phyloP scores from a whole-genome alignment of 2,113 vertebrate species.

The Notothenia coriiceps region DNA sequence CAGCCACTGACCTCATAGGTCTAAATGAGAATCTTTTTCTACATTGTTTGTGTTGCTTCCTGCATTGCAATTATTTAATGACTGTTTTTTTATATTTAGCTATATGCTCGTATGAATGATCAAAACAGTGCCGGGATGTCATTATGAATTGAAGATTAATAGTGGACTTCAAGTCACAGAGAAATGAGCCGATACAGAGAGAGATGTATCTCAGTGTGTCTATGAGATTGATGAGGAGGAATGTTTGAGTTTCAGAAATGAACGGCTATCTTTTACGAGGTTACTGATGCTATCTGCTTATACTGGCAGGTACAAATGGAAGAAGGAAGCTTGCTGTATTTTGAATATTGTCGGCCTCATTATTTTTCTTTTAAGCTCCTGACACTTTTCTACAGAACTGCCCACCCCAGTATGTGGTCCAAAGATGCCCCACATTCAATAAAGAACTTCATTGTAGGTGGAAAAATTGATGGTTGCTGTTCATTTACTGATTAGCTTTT shows the following conservation, averaged over 20 bases:
- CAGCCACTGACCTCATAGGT: conserved; percentile 21
- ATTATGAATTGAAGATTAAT: background rate
- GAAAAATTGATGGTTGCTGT: background rate
- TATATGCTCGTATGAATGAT: background rate
- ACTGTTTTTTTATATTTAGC: background rate
- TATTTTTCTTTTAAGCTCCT: background rate
- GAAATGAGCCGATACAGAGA: background rate
- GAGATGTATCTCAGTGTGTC: background rate
- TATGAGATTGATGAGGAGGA: background rate
- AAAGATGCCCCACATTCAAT: background rate
- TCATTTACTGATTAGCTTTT: background rate
- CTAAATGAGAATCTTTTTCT: conserved; percentile 2
- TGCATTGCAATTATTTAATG: background rate
- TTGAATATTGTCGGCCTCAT: background rate
- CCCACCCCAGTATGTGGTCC: background rate
- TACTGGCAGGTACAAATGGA: background rate
- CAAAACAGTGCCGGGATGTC: background rate
- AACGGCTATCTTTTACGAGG: background rate
- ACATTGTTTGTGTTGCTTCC: background rate
- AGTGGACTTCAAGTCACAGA: background rate
- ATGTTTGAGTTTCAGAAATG: background rate
- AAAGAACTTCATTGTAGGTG: background rate
- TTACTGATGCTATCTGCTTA: conserved; percentile 13
- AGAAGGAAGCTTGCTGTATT: background rate
- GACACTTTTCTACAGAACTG: background rate